Conservation (phyloP, 2,113 vertebrate genomes). For the Chrysemys picta region DNA sequence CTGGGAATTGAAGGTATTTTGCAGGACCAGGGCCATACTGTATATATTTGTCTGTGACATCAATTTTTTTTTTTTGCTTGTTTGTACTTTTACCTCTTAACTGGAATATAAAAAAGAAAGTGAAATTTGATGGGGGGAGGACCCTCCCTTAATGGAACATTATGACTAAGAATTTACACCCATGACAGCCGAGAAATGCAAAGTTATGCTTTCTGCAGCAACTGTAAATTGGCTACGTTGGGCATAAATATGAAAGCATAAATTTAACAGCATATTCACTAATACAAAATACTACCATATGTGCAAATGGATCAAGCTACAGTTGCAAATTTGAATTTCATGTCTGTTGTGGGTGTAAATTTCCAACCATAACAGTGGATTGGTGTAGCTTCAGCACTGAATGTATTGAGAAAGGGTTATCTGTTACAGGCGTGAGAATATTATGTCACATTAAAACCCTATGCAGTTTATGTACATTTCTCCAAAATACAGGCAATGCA, state of each 20-base stretch:
- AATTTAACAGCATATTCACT: slow-evolving; percentile 14
- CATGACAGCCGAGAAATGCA: slow-evolving; percentile 20
- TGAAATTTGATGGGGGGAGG: neutral
- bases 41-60: neutral
- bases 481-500: neutral
- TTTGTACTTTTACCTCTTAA: neutral
- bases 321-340: slow-evolving; percentile 45
- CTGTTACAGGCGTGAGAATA: slow-evolving; percentile 26
- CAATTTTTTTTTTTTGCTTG: rapidly evolving
- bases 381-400: slow-evolving; percentile 14
- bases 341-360: slow-evolving; percentile 44
- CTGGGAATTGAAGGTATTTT: neutral
- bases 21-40: neutral
- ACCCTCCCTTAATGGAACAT: neutral
- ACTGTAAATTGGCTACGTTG: neutral
- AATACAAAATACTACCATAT: slow-evolving; percentile 31
- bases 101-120: neutral
- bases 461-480: neutral
- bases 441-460: slow-evolving; percentile 8
- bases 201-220: slow-evolving; percentile 43
- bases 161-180: slow-evolving; percentile 3
- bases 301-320: slow-evolving; percentile 5
- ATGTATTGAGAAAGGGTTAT: slow-evolving; percentile 24
- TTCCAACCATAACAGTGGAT: slow-evolving; percentile 42
- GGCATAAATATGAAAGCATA: neutral